These are phyloP conservation scores for Stictonetta naevosa DNA, from an alignment of 2,113 vertebrate species.

Conservation along the genomic window DNA sequence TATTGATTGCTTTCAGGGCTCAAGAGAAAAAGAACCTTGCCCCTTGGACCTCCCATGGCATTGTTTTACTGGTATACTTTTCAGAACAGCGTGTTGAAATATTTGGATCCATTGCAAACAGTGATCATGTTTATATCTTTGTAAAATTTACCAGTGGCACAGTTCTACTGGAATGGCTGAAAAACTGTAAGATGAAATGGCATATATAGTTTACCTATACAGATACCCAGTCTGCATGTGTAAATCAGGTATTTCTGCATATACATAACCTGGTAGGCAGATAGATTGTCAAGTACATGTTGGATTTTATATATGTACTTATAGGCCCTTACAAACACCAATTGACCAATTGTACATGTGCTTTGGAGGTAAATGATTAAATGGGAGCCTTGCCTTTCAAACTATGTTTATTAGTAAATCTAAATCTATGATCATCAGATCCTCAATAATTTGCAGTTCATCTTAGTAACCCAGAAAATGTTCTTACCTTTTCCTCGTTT, in stretches of 20 bases:
- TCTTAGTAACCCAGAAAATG: background rate
- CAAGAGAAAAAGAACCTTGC: background rate
- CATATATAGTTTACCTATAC: background rate
- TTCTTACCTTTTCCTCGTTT: background rate
- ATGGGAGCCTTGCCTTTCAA: background rate
- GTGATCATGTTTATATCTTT: background rate
- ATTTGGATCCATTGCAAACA: background rate
- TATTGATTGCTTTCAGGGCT: background rate
- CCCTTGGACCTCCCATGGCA: background rate
- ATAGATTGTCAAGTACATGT: background rate
- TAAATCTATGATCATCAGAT: background rate
- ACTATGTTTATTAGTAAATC: background rate
- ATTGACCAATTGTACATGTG: background rate
- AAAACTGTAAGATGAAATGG: background rate
- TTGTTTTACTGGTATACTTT: background rate
- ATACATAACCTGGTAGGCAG: background rate
- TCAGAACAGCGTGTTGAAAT: background rate
- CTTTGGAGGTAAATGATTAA: background rate
- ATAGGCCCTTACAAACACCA: accelerated
- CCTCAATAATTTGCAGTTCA: background rate
- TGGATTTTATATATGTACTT: background rate
- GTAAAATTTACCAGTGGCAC: background rate
- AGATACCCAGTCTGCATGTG: background rate
- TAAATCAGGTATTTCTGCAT: background rate
- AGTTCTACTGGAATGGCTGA: background rate